Evolutionary conservation across 2,797 vertebrate genomes (phyloP).

Genomic region (Morus bassanus): DNA sequence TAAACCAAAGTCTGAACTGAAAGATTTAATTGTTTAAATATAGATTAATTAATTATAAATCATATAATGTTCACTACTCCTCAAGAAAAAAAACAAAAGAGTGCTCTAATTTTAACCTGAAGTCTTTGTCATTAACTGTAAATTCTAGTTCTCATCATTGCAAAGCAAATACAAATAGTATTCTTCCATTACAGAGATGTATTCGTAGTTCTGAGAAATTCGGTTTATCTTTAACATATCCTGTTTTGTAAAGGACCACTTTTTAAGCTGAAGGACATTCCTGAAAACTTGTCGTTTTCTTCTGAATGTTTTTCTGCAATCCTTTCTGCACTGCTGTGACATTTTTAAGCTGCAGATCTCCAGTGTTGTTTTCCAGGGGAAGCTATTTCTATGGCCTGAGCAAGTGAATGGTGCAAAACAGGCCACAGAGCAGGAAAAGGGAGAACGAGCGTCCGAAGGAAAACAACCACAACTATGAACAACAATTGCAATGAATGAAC

Average conservation of each 20-base stretch:
- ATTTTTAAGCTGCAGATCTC: conserved; percentile 8
- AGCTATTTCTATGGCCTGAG: conserved; percentile 26
- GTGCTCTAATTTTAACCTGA: neutral
- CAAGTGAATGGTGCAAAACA: conserved; percentile 16
- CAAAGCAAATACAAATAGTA: neutral
- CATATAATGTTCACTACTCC: neutral
- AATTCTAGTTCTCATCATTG: neutral
- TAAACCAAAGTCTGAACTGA: neutral
- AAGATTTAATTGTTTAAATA: neutral
- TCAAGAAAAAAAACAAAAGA: neutral
- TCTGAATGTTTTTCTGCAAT: neutral
- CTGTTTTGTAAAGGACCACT: neutral
- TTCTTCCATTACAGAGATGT: neutral
- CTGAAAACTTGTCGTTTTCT: neutral
- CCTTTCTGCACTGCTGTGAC: neutral
- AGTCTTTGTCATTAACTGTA: neutral
- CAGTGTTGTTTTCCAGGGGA: conserved; percentile 14
- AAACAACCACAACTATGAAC: conserved; percentile 55
- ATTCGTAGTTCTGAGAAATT: neutral
- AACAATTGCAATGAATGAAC: conserved; percentile 22
- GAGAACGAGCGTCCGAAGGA: neutral
- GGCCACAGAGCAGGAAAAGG: conserved; percentile 24
- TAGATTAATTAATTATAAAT: neutral
- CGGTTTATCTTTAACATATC: neutral
- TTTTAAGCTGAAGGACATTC: neutral